Evolutionary conservation across 2,797 vertebrate genomes (phyloP), one percentile per base, ranked within the genome.

Genomic region (Aeoliscus strigatus): DNA sequence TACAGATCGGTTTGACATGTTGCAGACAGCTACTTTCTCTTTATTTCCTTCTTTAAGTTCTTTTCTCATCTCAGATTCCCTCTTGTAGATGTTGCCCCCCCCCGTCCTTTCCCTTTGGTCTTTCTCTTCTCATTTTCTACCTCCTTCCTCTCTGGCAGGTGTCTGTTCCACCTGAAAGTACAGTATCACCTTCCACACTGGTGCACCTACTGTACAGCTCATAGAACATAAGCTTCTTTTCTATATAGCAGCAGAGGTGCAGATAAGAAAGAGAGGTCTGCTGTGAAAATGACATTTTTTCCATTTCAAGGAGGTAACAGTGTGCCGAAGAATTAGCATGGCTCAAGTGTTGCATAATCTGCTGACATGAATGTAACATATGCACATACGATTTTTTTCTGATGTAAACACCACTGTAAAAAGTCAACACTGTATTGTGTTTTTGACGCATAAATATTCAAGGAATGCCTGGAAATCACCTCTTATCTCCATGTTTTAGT

Each of bases 201-300:
- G 14, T 8, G 27, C n/a, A 14, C 54, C 50, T 44, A 37, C 44
- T 4, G 38, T 56, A 32, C 31, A 33, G 63, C 67, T 75, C 50
- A 60, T 29, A 56, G 61, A 32, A 73, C 73, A 78, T 75, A 79
- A 78, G 54, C 74, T 58, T 77, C 40, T 63, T 75, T 75, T 66
- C 75, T 57, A 76, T 74, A 75, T 60, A 73, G 67, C 72, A 72
- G 68, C 52, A 16, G 34, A 60, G 64, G 45, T 47, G 38, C 45
- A 58, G 78, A 87, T 84, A 84, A 84, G 55, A 46, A 60, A 50
- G 51, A 57, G 25, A 65, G 63, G 65, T 55, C 43, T 59, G 51
- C 53, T 47, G 68, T 32, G n/a, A 71, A 49, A 63, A 65, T 80
- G 56, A 67, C 70, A 45, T 44, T 59, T 60, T 75, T 68, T 58